These are phyloP conservation scores for Narcine bancroftii DNA, from an alignment of 2,113 vertebrate genomes.

Conservation along the genomic window DNA sequence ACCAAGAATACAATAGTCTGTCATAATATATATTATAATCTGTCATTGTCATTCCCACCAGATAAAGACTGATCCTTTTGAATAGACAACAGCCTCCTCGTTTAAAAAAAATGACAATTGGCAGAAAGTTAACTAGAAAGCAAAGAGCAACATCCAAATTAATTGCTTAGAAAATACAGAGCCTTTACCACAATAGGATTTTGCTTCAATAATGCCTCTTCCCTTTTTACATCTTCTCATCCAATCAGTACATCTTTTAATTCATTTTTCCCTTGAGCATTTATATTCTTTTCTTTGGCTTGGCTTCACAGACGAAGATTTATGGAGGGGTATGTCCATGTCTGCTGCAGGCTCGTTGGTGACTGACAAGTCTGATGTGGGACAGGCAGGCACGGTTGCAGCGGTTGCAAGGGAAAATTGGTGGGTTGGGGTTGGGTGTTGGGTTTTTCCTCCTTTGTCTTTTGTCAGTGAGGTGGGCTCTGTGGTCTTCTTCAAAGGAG, in stretches of 20 bases:
- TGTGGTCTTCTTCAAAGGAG: no score
- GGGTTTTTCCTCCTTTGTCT: no score
- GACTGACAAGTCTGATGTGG: no score
- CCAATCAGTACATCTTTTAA: not conserved
- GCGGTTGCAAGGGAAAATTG: no score
- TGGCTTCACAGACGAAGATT: no score
- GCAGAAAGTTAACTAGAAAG: not conserved
- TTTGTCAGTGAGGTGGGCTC: no score
- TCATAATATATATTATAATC: not conserved
- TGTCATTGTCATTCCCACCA: not conserved
- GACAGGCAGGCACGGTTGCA: no score
- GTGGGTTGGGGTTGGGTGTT: no score
- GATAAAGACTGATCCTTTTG: slow-evolving; percentile 4
- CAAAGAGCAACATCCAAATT: not conserved
- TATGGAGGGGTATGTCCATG: no score
- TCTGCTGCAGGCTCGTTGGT: no score
- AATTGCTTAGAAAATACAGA: not conserved
- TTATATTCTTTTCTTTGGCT: no score
- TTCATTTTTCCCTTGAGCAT: not conserved
- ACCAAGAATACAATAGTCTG: not conserved
- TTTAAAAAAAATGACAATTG: not conserved
- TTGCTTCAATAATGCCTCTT: not conserved
- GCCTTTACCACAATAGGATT: not conserved
- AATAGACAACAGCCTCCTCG: not conserved
- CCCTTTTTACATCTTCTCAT: not conserved